A percentile compares a stretch with the other conserved stretches of the same genome.
Evolutionary conservation across 2,888 invertebrate species (phyloP).

Genomic region (Athalia circularis): DNA sequence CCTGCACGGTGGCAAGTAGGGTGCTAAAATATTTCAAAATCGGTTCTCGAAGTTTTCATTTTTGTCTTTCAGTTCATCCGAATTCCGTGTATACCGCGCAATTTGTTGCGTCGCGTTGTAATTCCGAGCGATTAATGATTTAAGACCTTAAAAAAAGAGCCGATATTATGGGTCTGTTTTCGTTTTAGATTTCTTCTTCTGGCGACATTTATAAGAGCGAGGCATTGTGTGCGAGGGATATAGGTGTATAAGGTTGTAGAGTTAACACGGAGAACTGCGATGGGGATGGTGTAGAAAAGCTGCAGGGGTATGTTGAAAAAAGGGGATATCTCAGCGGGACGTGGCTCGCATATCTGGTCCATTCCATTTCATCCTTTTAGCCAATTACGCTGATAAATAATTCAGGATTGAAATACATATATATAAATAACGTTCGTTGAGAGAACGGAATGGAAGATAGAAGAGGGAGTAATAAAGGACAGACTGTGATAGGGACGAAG

Average conservation of each 20-base stretch:
- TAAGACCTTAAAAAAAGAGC: too few species aligned
- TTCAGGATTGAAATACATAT: slow-evolving; percentile 48
- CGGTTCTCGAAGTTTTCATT: too few species aligned
- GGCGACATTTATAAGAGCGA: background rate
- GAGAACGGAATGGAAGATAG: background rate
- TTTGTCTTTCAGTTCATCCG: too few species aligned
- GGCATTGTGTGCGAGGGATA: background rate
- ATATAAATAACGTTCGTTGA: background rate
- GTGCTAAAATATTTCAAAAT: too few species aligned
- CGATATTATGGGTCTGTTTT: background rate
- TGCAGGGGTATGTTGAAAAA: slow-evolving; percentile 14
- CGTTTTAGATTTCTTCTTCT: background rate
- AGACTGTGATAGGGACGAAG: too few species aligned
- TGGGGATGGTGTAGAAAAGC: slow-evolving; percentile 19
- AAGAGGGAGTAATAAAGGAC: background rate
- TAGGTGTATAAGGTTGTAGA: background rate
- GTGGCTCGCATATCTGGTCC: slow-evolving; percentile 67
- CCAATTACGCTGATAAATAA: slow-evolving; percentile 59
- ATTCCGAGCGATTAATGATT: too few species aligned
- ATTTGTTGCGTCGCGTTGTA: too few species aligned
- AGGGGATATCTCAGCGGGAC: slow-evolving; percentile 51
- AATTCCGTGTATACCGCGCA: too few species aligned
- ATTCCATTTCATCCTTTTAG: slow-evolving; percentile 54
- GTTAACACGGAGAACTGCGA: background rate
- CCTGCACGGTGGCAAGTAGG: too few species aligned